These are phyloP conservation scores for Corythaixoides concolor DNA, from an alignment of 2,113 vertebrate species.

Conservation along the genomic window DNA sequence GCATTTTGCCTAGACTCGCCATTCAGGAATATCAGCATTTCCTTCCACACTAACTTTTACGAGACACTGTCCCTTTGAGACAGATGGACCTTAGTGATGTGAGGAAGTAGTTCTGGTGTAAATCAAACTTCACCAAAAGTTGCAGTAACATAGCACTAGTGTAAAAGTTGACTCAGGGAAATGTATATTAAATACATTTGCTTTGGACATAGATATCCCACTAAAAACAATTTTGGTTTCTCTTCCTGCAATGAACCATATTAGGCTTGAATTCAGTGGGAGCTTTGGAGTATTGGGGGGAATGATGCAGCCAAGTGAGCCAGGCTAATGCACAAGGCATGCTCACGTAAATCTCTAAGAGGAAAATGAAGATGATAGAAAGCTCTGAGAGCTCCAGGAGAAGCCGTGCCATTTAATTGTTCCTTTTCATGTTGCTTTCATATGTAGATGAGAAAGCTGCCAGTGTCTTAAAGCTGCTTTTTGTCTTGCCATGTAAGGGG, in stretches of 20 bases:
- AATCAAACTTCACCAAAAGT: neutral
- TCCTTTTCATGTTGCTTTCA: neutral
- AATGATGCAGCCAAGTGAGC: neutral
- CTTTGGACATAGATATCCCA: neutral
- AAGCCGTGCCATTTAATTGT: neutral
- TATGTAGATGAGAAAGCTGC: slow-evolving; percentile 2
- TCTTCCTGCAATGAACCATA: neutral
- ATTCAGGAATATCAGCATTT: neutral
- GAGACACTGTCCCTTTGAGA: neutral
- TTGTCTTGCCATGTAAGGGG: neutral
- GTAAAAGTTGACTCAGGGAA: neutral
- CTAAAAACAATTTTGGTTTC: neutral
- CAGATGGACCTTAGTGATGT: no score
- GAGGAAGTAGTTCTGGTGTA: neutral
- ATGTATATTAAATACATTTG: neutral
- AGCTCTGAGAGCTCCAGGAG: neutral
- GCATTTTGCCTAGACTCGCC: neutral
- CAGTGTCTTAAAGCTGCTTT: neutral
- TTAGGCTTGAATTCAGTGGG: neutral
- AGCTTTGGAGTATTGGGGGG: neutral
- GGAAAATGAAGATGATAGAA: neutral
- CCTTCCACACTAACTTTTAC: neutral
- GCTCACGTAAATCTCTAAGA: neutral
- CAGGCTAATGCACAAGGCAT: neutral
- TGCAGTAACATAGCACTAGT: neutral